Percentiles rank a stretch among this genome's conserved stretches.
These are phyloP conservation scores for Parascotia fuliginaria DNA, from an alignment of 2,888 invertebrate species.

Conservation along the genomic window DNA sequence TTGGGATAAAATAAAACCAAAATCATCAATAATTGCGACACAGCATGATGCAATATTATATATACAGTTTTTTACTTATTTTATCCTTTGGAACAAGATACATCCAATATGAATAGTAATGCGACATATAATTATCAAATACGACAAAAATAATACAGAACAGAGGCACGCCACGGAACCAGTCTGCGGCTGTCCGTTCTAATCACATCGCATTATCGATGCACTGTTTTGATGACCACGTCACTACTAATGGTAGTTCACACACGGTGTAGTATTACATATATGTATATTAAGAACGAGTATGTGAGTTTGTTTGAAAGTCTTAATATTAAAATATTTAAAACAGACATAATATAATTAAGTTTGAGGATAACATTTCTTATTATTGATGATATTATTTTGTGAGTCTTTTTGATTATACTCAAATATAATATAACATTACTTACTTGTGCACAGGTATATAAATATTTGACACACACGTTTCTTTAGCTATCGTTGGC, in stretches of 20 bases:
- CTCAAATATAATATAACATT: too few species aligned
- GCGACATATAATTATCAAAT: constrained; percentile 42
- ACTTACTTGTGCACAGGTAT: too few species aligned
- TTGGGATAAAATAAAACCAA: too few species aligned
- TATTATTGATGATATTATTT: too few species aligned
- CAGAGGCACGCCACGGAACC: constrained; percentile 40
- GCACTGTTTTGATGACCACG: constrained; percentile 68
- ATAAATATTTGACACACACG: too few species aligned
- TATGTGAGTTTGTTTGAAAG: constrained; percentile 9
- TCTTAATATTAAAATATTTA: constrained; percentile 1
- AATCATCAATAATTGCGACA: too few species aligned
- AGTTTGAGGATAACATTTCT: too few species aligned
- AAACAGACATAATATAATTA: too few species aligned
- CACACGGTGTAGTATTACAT: constrained; percentile 67
- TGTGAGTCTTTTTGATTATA: too few species aligned
- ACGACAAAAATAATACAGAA: constrained; percentile 26
- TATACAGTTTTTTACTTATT: background rate
- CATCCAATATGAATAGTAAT: constrained; percentile 13
- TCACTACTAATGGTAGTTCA: constrained; percentile 69
- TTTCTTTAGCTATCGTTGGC: too few species aligned
- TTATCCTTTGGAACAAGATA: background rate
- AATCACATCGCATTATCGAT: constrained; percentile 63
- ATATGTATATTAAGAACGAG: constrained; percentile 30
- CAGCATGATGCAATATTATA: background rate
- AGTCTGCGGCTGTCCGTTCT: constrained; percentile 51